phyloP scores from a whole-genome alignment of 1,140 invertebrate species.

The Brachionus rotundiformis region DNA sequence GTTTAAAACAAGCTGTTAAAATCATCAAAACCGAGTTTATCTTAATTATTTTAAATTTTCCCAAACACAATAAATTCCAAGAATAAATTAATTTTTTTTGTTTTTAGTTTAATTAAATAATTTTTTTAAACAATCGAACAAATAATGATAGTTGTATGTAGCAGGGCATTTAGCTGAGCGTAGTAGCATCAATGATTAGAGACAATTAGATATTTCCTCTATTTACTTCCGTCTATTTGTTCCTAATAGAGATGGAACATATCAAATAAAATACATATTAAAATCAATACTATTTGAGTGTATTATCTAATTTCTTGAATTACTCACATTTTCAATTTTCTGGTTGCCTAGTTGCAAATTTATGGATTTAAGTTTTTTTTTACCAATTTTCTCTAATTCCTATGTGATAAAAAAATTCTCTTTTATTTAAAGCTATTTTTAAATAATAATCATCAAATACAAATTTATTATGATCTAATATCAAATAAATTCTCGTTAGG shows the following conservation, averaged over 20 bases:
- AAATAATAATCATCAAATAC: constrained; percentile 11
- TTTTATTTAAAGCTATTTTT: neutral
- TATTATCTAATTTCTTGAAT: constrained; percentile 37
- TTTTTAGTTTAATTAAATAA: neutral
- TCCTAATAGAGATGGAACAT: neutral
- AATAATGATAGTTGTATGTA: no score
- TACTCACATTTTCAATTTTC: neutral
- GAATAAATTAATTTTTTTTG: no score
- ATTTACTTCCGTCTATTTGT: neutral
- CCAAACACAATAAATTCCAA: no score
- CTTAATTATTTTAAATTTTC: neutral
- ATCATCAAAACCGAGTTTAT: neutral
- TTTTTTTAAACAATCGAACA: no score
- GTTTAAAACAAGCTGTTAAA: constrained; percentile 6
- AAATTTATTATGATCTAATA: constrained; percentile 12
- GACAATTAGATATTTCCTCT: neutral
- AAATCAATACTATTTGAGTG: neutral
- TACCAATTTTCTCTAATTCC: neutral
- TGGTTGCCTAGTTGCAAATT: constrained; percentile 49
- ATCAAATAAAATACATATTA: neutral
- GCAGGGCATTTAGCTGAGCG: no score
- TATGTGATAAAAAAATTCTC: constrained; percentile 45
- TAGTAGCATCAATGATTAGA: no score
- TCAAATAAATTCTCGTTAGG: neutral
- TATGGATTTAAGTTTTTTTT: constrained; percentile 39